These are phyloP conservation scores for Epirrhoe tristata DNA, from an alignment of 2,888 invertebrate species.

Conservation along the genomic window DNA sequence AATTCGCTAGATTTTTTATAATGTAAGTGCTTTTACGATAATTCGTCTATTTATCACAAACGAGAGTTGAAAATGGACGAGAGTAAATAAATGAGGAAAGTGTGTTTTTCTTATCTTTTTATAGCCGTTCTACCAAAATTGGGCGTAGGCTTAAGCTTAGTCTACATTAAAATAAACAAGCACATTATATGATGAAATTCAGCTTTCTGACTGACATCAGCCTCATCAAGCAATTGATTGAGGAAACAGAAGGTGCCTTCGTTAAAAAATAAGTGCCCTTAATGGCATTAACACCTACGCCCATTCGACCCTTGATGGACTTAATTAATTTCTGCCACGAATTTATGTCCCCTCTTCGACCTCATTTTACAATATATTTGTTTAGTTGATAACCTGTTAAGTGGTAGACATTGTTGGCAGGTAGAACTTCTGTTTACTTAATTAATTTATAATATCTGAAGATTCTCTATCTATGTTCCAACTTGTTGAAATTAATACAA, in stretches of 20 bases:
- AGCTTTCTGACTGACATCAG: not conserved
- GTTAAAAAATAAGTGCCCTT: conserved; percentile 40
- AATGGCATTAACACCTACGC: conserved; percentile 44
- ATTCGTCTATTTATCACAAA: conserved; percentile 8
- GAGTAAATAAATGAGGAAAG: not conserved
- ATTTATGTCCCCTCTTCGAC: conserved; percentile 53
- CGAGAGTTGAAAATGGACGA: conserved; percentile 2
- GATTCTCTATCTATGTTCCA: not conserved
- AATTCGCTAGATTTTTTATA: conserved; percentile 5
- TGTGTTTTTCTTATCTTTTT: not conserved
- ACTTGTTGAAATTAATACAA: not conserved
- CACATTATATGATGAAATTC: no score
- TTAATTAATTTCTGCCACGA: conserved; percentile 70
- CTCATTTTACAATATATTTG: conserved; percentile 60
- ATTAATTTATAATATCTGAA: conserved; percentile 15
- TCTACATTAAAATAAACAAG: not conserved
- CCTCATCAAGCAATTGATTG: conserved; percentile 31
- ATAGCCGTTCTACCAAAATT: not conserved
- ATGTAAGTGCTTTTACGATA: conserved; percentile 6
- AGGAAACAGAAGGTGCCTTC: conserved; percentile 33
- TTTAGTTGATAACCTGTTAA: conserved; percentile 47
- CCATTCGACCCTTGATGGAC: conserved; percentile 53
- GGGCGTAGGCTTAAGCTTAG: not conserved
- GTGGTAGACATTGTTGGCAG: conserved; percentile 38
- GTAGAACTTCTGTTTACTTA: conserved; percentile 30